These are phyloP conservation scores for Serranus cabrilla DNA, from an alignment of 2,797 vertebrate genomes.

Conservation along the genomic window DNA sequence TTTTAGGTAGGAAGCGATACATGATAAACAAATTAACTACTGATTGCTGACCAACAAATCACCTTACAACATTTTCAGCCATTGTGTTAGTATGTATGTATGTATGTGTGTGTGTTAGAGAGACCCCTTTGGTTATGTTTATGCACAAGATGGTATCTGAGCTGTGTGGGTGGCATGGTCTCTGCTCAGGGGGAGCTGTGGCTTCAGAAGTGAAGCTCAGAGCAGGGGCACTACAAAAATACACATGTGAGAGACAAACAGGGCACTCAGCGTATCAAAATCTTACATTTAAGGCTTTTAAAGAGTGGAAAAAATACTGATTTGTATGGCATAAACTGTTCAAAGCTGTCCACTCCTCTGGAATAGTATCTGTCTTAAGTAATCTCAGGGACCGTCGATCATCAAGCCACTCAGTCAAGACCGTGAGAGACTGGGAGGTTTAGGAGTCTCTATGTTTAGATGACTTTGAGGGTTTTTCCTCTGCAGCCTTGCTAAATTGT, in stretches of 20 bases:
- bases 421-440: slow-evolving; percentile 75
- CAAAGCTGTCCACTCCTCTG: slow-evolving; percentile 35
- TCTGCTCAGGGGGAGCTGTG: slow-evolving; percentile 43
- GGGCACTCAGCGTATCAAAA: slow-evolving; percentile 14
- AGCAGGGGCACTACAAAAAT: slow-evolving; percentile 41
- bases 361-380: slow-evolving; percentile 46
- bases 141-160: slow-evolving; percentile 58
- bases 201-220: slow-evolving; percentile 38
- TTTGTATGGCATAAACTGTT: slow-evolving; percentile 36
- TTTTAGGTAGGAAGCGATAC: slow-evolving; percentile 19
- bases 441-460: slow-evolving; percentile 77
- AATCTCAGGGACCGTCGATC: slow-evolving; percentile 50
- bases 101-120: slow-evolving; percentile 26
- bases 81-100: neutral
- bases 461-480: slow-evolving; percentile 81
- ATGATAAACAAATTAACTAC: slow-evolving; percentile 17
- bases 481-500: slow-evolving; percentile 80
- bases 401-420: slow-evolving; percentile 54
- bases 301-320: slow-evolving; percentile 39
- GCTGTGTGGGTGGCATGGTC: slow-evolving; percentile 67
- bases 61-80: slow-evolving; percentile 7
- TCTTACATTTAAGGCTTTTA: slow-evolving; percentile 34
- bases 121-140: slow-evolving; percentile 33
- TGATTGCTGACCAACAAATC: neutral
- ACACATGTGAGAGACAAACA: slow-evolving; percentile 47